Evolutionary conservation across 2,113 vertebrate genomes (phyloP).

Genomic region (Neodon shergylaensis): DNA sequence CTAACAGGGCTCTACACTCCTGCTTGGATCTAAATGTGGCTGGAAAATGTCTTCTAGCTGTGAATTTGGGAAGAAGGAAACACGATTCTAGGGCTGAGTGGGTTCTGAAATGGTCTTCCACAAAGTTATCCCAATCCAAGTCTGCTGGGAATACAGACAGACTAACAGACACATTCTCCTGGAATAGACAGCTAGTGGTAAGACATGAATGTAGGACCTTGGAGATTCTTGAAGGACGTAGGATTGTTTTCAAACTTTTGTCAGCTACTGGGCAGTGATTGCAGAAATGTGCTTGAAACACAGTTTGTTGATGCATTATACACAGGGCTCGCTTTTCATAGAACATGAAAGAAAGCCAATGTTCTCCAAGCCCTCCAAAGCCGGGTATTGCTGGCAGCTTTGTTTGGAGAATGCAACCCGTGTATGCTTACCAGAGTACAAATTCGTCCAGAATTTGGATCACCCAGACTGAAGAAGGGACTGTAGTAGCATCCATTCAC

Average conservation of each 20-base stretch:
- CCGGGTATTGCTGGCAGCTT: neutral
- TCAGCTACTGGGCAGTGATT: neutral
- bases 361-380: neutral
- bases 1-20: neutral
- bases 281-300: constrained; percentile 44
- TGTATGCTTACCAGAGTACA: constrained; percentile 1
- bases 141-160: neutral
- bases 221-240: neutral
- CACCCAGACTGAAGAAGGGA: constrained; percentile 49
- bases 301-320: constrained; percentile 25
- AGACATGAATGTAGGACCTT: neutral
- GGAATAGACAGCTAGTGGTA: neutral
- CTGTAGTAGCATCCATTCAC: constrained; percentile 68
- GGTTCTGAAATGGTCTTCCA: neutral
- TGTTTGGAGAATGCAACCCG: neutral
- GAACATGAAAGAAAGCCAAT: neutral
- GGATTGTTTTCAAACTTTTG: neutral
- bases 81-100: neutral
- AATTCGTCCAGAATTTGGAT: constrained; percentile 66
- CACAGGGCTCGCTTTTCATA: constrained; percentile 22
- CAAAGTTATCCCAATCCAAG: neutral
- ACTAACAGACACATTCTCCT: neutral
- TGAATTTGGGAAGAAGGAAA: neutral
- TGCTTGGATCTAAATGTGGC: neutral
- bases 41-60: constrained; percentile 5